Base-by-base conservation (phyloP, 2,797 vertebrate species). In the Thripadectes ignobilis region DNA sequence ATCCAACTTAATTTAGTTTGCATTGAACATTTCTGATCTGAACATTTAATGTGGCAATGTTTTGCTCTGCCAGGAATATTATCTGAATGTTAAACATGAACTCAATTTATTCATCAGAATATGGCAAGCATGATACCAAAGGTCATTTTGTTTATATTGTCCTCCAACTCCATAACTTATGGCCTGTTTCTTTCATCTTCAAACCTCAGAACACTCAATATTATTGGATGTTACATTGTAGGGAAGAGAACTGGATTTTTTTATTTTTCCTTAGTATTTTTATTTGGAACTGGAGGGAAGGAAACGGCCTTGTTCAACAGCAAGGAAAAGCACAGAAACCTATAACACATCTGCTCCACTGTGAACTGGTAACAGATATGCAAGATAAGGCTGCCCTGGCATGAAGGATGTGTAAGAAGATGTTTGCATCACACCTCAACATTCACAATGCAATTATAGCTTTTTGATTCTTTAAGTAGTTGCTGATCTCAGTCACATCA, bases 41-140 rank as follows among this genome's bases (percentile, higher is more conserved):
- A 97, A 97, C 97, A 97, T 98, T 97, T 97, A 98, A 97, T 97
- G 97, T 96, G 97, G 97, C 96, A 97, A 97, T 96, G 96, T 96
- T 97, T 95, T 81, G 59, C 79, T 94, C 79, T 96, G 95, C 95
- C 97, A 96, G 94, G 97, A 98, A 96, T 97, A 97, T 95, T 95
- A 97, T 97, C 88, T 96, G 95, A 96, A 97, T 97, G 97, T 97
- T 97, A 97, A 98, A 98, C 97, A 97, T 97, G 96, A 98, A 97
- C 94, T 98, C 93, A 96, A 97, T 97, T 98, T 97, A 97, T 91
- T 96, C 95, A 96, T 95, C 93, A 96, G 96, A 97, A 92, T 61
- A 96, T 91, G 94, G 95, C 95, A 97, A 95, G 92, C 86, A 88
- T 95, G 96, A 96, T 96, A 97, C 94, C 87, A 96, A 97, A 97